Evolutionary conservation across 2,797 vertebrate species (phyloP).

Genomic region (Crocodylus rhombifer): DNA sequence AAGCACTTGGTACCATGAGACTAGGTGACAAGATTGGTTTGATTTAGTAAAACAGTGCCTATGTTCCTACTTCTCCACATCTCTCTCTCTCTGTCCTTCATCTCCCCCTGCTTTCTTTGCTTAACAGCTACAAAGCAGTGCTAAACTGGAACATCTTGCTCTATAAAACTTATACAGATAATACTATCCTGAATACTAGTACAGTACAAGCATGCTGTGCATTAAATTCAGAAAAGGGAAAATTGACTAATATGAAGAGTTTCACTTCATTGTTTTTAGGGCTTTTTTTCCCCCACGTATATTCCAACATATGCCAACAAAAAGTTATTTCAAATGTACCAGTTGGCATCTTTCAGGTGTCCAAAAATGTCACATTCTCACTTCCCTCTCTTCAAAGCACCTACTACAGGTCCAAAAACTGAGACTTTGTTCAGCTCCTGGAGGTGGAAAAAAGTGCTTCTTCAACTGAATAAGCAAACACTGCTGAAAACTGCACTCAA

Average conservation of each 20-base stretch:
- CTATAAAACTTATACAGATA: neutral
- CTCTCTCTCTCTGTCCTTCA: neutral
- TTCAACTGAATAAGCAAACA: neutral
- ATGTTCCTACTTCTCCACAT: neutral
- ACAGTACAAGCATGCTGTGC: neutral
- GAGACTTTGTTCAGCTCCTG: neutral
- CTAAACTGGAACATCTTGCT: neutral
- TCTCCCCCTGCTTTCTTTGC: neutral
- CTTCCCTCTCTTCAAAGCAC: neutral
- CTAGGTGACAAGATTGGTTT: neutral
- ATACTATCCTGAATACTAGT: neutral
- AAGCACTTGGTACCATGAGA: constrained; percentile 18
- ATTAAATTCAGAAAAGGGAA: neutral
- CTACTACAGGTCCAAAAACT: neutral
- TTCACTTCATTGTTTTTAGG: neutral
- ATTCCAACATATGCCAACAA: neutral
- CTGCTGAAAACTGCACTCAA: neutral
- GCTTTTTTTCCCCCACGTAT: too few relatives aligned
- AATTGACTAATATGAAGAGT: neutral
- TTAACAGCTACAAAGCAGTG: neutral
- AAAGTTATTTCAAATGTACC: neutral
- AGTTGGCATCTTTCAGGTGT: neutral
- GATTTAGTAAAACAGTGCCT: neutral
- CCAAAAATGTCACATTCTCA: neutral
- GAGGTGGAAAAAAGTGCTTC: neutral